Percentiles rank a stretch among this genome's conserved stretches.
phyloP scores from a whole-genome alignment of 2,797 vertebrate genomes.

The Hoplostethus mediterraneus region DNA sequence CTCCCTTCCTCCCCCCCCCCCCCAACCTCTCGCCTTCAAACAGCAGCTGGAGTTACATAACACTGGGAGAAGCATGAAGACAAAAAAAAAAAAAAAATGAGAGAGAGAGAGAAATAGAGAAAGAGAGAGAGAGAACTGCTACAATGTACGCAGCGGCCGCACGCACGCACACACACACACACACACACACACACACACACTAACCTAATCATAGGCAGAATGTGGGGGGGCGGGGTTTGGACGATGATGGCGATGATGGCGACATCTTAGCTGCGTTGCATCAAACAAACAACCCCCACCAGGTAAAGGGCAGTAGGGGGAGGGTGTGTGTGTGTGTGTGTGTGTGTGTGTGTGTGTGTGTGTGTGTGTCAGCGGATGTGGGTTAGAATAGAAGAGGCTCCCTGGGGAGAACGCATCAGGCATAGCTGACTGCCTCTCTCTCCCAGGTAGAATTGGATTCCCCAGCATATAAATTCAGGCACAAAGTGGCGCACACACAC shows the following conservation, averaged over 20 bases:
- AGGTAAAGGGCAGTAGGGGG: neutral
- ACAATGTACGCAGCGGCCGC: slow-evolving; percentile 1
- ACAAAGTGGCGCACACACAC: neutral
- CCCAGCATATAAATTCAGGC: neutral
- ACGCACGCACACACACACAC: slow-evolving; percentile 20
- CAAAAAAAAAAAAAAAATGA: slow-evolving; percentile 40
- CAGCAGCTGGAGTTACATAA: slow-evolving; percentile 80
- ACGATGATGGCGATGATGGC: neutral
- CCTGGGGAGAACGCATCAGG: slow-evolving; percentile 15
- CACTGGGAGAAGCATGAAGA: slow-evolving; percentile 39
- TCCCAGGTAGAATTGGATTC: slow-evolving; percentile 11
- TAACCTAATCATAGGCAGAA: neutral
- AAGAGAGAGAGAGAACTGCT: slow-evolving; percentile 41
- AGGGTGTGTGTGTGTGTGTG: slow-evolving; percentile 17
- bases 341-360: slow-evolving; percentile 19
- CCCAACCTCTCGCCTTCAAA: slow-evolving; percentile 66
- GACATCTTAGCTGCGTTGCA: slow-evolving; percentile 15
- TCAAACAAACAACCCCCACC: neutral
- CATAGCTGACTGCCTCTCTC: slow-evolving; percentile 19
- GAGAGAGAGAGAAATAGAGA: slow-evolving; percentile 28
- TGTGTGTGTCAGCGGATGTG: slow-evolving; percentile 23
- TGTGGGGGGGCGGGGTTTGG: slow-evolving; percentile 2
- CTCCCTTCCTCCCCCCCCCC: slow-evolving; percentile 29
- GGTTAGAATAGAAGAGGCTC: slow-evolving; percentile 31
- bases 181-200: slow-evolving; percentile 15